A percentile compares a stretch with the other conserved stretches of the same genome.
Evolutionary conservation across 2,113 vertebrate genomes (phyloP).

Genomic region (Electrona antarctica): DNA sequence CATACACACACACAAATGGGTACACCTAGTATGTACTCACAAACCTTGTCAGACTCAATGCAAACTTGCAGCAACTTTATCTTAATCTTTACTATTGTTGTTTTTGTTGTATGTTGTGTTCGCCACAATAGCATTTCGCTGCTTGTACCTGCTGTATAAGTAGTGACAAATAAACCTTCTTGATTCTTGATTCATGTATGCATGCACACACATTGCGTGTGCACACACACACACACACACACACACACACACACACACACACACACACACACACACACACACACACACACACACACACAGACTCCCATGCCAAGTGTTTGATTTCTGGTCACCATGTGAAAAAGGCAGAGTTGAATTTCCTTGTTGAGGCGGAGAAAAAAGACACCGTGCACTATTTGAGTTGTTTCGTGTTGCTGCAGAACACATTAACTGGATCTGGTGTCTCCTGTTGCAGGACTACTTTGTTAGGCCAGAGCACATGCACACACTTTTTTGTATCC

Average conservation of each 20-base stretch:
- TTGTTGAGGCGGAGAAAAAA: constrained; percentile 56
- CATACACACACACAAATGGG: too few species aligned
- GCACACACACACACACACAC: background rate
- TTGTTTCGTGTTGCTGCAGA: constrained; percentile 57
- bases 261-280: background rate
- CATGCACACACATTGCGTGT: too few species aligned
- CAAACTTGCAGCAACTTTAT: too few species aligned
- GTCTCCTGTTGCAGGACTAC: constrained; percentile 64
- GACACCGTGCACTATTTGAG: constrained; percentile 59
- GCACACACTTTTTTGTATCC: constrained; percentile 47
- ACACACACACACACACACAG: background rate
- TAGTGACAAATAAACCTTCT: too few species aligned
- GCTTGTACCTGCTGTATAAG: too few species aligned
- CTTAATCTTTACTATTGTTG: too few species aligned
- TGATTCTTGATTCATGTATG: too few species aligned
- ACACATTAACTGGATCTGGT: constrained; percentile 60
- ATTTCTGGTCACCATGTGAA: background rate
- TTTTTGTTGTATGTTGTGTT: too few species aligned
- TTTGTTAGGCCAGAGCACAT: constrained; percentile 55
- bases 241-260: background rate
- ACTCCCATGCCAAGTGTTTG: constrained; percentile 22
- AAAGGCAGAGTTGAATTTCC: constrained; percentile 59
- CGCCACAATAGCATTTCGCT: too few species aligned
- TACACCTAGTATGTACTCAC: too few species aligned
- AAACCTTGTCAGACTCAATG: too few species aligned